Conservation (phyloP, 1,140 invertebrate species). For the Holcopasites calliopsidis region DNA sequence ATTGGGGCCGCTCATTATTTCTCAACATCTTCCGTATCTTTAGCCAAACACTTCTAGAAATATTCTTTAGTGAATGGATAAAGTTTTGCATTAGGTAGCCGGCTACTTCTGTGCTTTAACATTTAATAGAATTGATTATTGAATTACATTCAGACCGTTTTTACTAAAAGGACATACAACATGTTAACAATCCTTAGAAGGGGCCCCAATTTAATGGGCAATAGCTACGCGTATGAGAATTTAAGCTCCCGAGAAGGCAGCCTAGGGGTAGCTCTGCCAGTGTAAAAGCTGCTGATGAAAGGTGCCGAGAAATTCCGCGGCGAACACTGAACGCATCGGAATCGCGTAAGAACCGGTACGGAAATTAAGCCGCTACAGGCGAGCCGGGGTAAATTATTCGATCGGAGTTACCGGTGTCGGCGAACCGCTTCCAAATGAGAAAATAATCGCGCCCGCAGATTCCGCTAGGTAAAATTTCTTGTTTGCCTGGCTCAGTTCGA, state of each 20-base stretch:
- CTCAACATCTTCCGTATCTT: no score
- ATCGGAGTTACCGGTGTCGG: not conserved
- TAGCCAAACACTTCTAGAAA: no score
- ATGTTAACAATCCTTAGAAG: no score
- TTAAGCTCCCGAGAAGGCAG: conserved; percentile 35
- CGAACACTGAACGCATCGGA: not conserved
- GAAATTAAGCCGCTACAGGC: not conserved
- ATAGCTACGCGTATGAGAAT: conserved; percentile 35
- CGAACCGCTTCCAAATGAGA: not conserved
- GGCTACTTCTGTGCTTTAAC: no score
- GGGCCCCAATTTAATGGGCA: no score
- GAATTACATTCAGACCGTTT: no score
- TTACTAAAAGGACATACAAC: no score
- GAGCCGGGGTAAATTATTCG: not conserved
- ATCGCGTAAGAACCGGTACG: not conserved
- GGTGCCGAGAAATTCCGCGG: conserved; percentile 20
- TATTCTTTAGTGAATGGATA: no score
- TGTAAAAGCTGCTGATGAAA: conserved; percentile 38
- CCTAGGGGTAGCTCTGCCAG: conserved; percentile 3
- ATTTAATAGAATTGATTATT: no score
- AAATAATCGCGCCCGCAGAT: no score
- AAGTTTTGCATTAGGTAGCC: no score
- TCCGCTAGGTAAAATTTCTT: not conserved
- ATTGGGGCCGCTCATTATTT: no score
- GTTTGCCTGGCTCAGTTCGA: not conserved